These are phyloP conservation scores for Andrena minutula DNA, from an alignment of 2,888 invertebrate species.

Conservation along the genomic window DNA sequence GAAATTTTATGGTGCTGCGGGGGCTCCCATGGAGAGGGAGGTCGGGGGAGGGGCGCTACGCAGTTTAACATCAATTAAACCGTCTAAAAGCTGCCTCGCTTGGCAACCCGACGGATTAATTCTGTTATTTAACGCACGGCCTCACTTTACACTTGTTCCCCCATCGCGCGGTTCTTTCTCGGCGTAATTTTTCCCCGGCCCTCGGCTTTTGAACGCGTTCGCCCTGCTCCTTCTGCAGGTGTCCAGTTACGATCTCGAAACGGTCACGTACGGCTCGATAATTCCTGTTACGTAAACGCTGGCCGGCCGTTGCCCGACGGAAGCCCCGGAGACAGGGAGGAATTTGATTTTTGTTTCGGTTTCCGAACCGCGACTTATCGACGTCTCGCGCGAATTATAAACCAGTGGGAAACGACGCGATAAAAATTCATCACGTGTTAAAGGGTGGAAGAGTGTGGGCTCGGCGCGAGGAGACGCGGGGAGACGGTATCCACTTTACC, in stretches of 20 bases:
- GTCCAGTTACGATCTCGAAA: slow-evolving; percentile 25
- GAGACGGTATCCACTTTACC: slow-evolving; percentile 48
- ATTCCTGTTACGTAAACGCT: neutral
- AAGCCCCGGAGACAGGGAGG: neutral
- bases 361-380: slow-evolving; percentile 37
- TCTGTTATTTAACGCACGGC: slow-evolving; percentile 49
- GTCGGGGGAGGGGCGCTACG: slow-evolving; percentile 10
- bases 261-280: slow-evolving; percentile 19
- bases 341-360: neutral
- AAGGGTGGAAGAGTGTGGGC: slow-evolving; percentile 24
- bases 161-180: neutral
- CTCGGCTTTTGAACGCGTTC: slow-evolving; percentile 8
- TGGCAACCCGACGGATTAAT: slow-evolving; percentile 51
- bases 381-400: slow-evolving; percentile 49
- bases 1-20: slow-evolving; percentile 54
- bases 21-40: neutral
- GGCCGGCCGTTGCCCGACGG: neutral
- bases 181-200: neutral
- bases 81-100: slow-evolving; percentile 54
- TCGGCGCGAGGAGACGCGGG: slow-evolving; percentile 4
- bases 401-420: slow-evolving; percentile 46
- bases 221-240: slow-evolving; percentile 3
- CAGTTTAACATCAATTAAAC: slow-evolving; percentile 62
- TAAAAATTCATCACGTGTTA: slow-evolving; percentile 68
- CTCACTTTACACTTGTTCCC: slow-evolving; percentile 1